Conservation (phyloP, 2,797 vertebrate genomes). For the Pangasius larnaudii region DNA sequence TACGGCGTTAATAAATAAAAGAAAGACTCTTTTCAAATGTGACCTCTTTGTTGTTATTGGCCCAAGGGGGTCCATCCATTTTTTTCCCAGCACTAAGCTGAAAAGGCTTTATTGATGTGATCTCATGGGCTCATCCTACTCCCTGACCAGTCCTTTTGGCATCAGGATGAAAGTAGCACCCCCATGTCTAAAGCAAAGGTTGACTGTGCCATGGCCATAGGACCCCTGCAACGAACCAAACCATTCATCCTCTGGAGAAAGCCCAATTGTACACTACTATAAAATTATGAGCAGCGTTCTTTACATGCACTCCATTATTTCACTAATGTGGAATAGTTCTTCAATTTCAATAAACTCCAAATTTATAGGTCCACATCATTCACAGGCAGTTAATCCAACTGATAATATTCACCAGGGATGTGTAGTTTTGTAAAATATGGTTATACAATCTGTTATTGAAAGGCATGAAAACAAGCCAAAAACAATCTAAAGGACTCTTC, state of each 20-base stretch:
- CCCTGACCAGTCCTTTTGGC: slow-evolving; percentile 64
- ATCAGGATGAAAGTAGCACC: slow-evolving; percentile 72
- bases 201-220: slow-evolving; percentile 63
- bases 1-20: slow-evolving; percentile 73
- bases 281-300: background rate
- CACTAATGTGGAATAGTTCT: background rate
- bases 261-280: background rate
- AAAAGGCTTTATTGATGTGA: slow-evolving; percentile 59
- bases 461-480: background rate
- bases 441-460: slow-evolving; percentile 10
- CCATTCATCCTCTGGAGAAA: slow-evolving; percentile 39
- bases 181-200: slow-evolving; percentile 68
- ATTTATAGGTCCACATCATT: background rate
- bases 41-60: slow-evolving; percentile 63
- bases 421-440: background rate
- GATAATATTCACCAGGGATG: background rate
- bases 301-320: background rate
- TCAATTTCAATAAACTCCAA: background rate
- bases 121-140: slow-evolving; percentile 60
- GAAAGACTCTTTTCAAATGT: slow-evolving; percentile 68
- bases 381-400: background rate
- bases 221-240: slow-evolving; percentile 65
- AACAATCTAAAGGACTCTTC: background rate
- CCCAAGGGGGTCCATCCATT: slow-evolving; percentile 68
- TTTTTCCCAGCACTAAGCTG: slow-evolving; percentile 42